Evolutionary conservation across 2,888 invertebrate genomes (phyloP), one percentile per base, ranked within the genome.

Genomic region (Erynnis tages): DNA sequence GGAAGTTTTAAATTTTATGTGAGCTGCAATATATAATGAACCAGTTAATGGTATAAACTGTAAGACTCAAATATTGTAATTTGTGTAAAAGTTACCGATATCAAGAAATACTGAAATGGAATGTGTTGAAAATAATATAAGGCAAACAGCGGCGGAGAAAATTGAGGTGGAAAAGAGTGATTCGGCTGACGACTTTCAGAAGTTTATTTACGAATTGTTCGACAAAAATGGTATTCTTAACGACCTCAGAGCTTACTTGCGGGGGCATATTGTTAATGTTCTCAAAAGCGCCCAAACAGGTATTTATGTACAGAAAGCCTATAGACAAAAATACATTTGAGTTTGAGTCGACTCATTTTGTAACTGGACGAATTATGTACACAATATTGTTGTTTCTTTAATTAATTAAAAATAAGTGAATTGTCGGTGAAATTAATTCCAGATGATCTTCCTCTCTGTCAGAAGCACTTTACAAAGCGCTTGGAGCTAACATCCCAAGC

Each of bases 171-270:
- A 66, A 49, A 61, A 59, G 35, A 56, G 61, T 1, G 73, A 74
- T 47, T 78, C 84, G 1, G 61, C 83, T 2, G 85, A 91, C 63
- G 90, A 91, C 66, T 92, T 93, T 75, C 91, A 92, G 74, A 84
- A 81, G 62, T 87, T 85, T 69, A 79, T 92, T 38, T 90, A 82
- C 50, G 81, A 87, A 54, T 89, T 92, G 77, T 91, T 92, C 67
- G 91, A 92, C 69, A 90, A 91, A 69, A 91, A 91, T 71, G 93
- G 93, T 10, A 74, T 93, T 45, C 68, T 93, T 25, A 85, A 90
- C 25, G 91, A 92, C 58, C 71, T 93, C 44, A 79, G 92, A 54
- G 88, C 92, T 1, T 91, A 92, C 66, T 78, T 93, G 66, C 86
- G 92, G 35, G 82, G 88, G 38, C 91, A 92, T 65, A 92, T 93